Conservation (phyloP, 2,797 vertebrate genomes). For the Coreius guichenoti region DNA sequence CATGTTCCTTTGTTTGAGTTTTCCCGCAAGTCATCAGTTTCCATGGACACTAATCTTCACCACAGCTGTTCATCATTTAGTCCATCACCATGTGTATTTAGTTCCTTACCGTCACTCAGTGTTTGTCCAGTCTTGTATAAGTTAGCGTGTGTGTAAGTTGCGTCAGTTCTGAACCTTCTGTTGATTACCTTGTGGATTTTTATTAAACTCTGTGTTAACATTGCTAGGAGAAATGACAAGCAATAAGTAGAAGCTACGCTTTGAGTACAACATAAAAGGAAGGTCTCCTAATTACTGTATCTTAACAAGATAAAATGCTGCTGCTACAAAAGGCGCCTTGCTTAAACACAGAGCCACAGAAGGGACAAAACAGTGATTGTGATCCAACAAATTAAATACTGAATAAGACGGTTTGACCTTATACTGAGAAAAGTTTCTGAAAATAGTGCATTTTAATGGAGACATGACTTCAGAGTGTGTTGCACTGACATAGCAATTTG, state of each 20-base stretch:
- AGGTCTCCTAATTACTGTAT: neutral
- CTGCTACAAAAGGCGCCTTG: neutral
- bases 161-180: no score
- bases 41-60: no score
- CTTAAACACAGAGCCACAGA: neutral
- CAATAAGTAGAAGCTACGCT: neutral
- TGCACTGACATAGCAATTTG: neutral
- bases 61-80: no score
- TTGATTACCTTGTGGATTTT: no score
- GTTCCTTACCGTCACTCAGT: no score
- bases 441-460: neutral
- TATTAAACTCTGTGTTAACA: neutral
- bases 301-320: neutral
- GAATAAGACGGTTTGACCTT: neutral
- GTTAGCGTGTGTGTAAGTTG: no score
- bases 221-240: neutral
- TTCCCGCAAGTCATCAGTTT: no score
- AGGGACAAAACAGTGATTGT: neutral
- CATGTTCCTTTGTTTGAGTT: no score
- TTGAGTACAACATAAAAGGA: neutral
- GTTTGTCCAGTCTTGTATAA: no score
- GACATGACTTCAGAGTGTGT: neutral
- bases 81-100: no score
- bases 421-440: neutral
- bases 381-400: neutral